Evolutionary conservation across 2,888 invertebrate species (phyloP), one percentile per base, ranked within the genome.

Genomic region (Axea sp.): DNA sequence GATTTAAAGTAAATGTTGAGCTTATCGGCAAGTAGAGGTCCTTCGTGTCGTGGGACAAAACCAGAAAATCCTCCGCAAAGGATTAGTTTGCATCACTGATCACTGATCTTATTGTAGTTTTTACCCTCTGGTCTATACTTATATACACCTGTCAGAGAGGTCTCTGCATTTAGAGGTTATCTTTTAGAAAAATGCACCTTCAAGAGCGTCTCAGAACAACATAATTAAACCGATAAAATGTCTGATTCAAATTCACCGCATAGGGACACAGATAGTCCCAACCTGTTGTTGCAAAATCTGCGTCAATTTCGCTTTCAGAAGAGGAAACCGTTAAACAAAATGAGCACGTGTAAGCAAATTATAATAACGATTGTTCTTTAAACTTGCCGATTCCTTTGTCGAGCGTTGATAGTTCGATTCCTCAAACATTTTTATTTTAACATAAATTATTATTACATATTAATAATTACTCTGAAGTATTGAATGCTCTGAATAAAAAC

Each of bases 231-330:
- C 49, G 8, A 78, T 79, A 81, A 80, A 75, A 87, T 86, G 86
- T 84, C 85, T 65, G 80, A 83, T 72, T 88, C 87, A 85, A 82
- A 76, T 78, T 81, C 83, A 28, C 79, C 78, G 6, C 82, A 83
- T 77, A 82, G 87, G 67, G 88, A 88, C 67, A 86, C 87, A 71
- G 76, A 78, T 53, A 91, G 90, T 82, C 90, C 91, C 45, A 91
- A 89, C 84, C 22, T 12, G 2, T 88, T 91, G 79, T 88, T 92
- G 83, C 91, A 90, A 86, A 90, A 91, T 87, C 88, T 93, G 78
- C 89, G 92, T 81, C 92, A 91, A 84, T 93, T 92, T 84, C 90
- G 93, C 82, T 92, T 92, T 86, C 92, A 92, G 85, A 92, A 91
- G 86, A 92, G 91, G 88, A 91, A 91, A 88, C 89, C 88, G 60